Evolutionary conservation across 2,797 vertebrate species (phyloP), one percentile per base, ranked within the genome.

Genomic region (Oreochromis grahami): DNA sequence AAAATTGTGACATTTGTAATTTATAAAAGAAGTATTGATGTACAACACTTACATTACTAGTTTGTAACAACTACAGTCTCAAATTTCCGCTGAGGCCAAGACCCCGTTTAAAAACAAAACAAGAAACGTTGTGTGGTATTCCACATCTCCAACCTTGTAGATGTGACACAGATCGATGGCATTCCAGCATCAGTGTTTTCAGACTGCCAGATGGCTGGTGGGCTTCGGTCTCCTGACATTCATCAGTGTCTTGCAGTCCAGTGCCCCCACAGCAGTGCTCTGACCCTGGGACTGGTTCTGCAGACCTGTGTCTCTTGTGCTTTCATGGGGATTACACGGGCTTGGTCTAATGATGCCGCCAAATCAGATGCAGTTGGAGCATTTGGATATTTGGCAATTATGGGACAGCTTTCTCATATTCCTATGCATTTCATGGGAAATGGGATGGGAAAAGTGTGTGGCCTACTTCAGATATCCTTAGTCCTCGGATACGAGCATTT

Each of bases 231-330:
- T 90, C 91, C 89, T 91, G 90, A 93, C 93, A 95, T 96, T 86
- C 86, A 95, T 96, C 95, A 95, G 88, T 92, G 94, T 94, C 94
- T 92, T 85, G 84, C 94, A 92, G 94, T 94, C 94, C 94, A 90
- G 92, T 93, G 93, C 89, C 92, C 91, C 88, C 91, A 84, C 91
- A 88, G 83, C 91, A 85, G 86, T 86, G 85, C 78, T 88, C 90
- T 89, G 89, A 94, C 91, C 93, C 90, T 77, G 81, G 79, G 87
- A 83, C 50, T 52, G 76, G 87, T 90, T 92, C 92, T 82, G 86
- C 87, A 83, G 83, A 90, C 84, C 17, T 9, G 36, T 77, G 80
- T 86, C 82, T 74, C 63, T 74, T 76, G 77, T 81, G 77, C 78
- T 63, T 85, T 85, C 58, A 53, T 58, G 13, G 81, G 82, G 77